Evolutionary conservation across 2,797 vertebrate species (phyloP).

Genomic region (Fratercula arctica): DNA sequence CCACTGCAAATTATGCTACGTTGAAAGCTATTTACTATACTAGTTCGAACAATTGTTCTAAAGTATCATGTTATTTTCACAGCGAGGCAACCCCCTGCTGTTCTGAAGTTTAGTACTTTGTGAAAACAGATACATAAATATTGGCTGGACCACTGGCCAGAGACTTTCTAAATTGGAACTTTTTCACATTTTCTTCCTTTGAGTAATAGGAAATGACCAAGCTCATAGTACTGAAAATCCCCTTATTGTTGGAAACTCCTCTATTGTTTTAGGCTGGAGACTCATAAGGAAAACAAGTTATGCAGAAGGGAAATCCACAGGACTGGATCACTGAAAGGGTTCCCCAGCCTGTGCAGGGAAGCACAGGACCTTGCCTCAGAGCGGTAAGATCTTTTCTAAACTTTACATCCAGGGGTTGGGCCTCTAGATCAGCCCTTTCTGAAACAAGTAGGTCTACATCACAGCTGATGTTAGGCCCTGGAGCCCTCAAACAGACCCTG

Average conservation of each 20-base stretch:
- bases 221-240: constrained; percentile 37
- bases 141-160: background rate
- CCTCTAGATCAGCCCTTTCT: background rate
- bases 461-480: background rate
- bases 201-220: constrained; percentile 63
- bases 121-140: constrained; percentile 17
- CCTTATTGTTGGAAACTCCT: constrained; percentile 38
- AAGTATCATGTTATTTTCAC: constrained; percentile 28
- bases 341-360: background rate
- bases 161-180: constrained; percentile 17
- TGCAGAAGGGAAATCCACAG: constrained; percentile 13
- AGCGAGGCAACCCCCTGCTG: background rate
- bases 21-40: background rate
- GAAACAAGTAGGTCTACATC: background rate
- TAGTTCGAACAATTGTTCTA: background rate
- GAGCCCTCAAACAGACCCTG: rapidly evolving
- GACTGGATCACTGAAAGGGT: background rate
- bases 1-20: background rate
- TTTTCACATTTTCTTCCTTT: constrained; percentile 55
- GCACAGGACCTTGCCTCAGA: background rate
- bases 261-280: constrained; percentile 44
- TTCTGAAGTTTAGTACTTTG: constrained; percentile 15
- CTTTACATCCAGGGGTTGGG: background rate
- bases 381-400: background rate
- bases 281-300: constrained; percentile 10